Conservation (phyloP, 2,113 vertebrate genomes). For the Brachirus orientalis region DNA sequence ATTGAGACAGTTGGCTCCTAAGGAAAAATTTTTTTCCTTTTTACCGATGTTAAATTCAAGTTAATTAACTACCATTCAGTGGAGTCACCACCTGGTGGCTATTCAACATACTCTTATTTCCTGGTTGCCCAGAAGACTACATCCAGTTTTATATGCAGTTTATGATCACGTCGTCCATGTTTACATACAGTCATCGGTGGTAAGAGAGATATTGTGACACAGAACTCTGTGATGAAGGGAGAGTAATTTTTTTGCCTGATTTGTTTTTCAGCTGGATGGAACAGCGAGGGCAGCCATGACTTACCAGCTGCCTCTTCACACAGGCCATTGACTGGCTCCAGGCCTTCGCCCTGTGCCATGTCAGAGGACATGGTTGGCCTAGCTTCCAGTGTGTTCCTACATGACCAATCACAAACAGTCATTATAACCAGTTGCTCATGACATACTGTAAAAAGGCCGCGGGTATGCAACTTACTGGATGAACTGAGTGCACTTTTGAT, state of each 20-base stretch:
- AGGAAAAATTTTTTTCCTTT: no score
- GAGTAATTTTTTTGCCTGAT: slow-evolving; percentile 11
- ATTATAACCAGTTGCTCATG: slow-evolving; percentile 63
- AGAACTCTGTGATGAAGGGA: slow-evolving; percentile 11
- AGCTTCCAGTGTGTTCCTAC: slow-evolving; percentile 77
- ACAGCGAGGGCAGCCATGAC: slow-evolving; percentile 69
- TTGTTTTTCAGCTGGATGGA: slow-evolving; percentile 41
- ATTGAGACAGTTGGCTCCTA: no score
- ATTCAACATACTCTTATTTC: no score
- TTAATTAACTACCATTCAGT: no score
- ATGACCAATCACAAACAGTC: slow-evolving; percentile 77
- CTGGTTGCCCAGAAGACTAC: no score
- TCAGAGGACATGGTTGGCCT: slow-evolving; percentile 60
- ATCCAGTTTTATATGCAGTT: no score
- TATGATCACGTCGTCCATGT: not conserved
- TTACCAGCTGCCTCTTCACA: slow-evolving; percentile 77
- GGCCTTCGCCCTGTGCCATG: slow-evolving; percentile 56
- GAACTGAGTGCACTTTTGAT: not conserved
- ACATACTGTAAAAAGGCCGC: slow-evolving; percentile 2
- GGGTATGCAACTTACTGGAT: slow-evolving; percentile 7
- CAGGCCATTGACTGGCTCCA: slow-evolving; percentile 59
- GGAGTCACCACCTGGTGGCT: no score
- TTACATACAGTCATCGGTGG: not conserved
- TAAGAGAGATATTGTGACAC: not conserved
- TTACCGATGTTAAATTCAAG: no score